phyloP scores from a whole-genome alignment of 2,113 vertebrate species.

The Pseudopipra pipra region DNA sequence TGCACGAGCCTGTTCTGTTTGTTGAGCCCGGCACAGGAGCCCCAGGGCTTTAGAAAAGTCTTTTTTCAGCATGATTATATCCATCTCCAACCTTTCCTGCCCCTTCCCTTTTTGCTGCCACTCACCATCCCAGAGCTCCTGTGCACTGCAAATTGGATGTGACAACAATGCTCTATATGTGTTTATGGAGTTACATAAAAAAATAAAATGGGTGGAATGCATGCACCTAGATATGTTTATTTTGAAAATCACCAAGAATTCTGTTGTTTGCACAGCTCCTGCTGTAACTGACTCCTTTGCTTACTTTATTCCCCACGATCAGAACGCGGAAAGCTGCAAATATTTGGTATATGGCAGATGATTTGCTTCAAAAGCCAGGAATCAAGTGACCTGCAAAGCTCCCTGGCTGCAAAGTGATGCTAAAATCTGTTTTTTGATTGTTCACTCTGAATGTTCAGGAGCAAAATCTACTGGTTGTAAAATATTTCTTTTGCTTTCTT shows the following conservation, averaged over 20 bases:
- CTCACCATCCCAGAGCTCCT: background rate
- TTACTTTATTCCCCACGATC: background rate
- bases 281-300: background rate
- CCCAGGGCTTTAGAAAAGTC: slow-evolving; percentile 75
- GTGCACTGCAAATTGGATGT: background rate
- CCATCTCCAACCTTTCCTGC: background rate
- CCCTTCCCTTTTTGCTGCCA: slow-evolving; percentile 24
- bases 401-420: background rate
- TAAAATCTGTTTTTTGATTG: background rate
- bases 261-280: background rate
- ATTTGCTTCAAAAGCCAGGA: background rate
- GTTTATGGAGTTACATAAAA: background rate
- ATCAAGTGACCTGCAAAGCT: background rate
- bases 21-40: slow-evolving; percentile 72
- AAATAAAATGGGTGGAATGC: background rate
- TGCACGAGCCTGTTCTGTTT: slow-evolving; percentile 60
- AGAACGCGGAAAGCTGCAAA: background rate
- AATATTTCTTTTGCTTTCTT: background rate
- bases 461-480: background rate
- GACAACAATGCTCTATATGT: background rate
- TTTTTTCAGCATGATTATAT: slow-evolving; percentile 62
- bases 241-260: background rate
- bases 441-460: background rate
- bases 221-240: rapidly evolving
- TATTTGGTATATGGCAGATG: background rate